A percentile compares a stretch with the other conserved stretches of the same genome.
phyloP scores from a whole-genome alignment of 2,888 invertebrate species.

The Cenopis cana region DNA sequence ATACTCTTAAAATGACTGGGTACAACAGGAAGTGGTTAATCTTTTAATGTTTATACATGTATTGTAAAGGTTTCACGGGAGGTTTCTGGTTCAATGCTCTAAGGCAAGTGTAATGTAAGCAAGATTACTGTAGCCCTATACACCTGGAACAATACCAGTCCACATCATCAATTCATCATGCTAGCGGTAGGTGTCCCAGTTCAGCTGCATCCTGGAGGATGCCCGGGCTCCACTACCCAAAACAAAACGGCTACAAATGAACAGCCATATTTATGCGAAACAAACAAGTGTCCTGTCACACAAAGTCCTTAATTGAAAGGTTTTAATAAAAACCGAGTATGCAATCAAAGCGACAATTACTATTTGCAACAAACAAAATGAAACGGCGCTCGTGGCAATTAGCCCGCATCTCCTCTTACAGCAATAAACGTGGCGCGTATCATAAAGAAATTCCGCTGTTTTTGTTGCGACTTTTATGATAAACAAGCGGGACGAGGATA shows the following conservation, averaged over 20 bases:
- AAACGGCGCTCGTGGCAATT: slow-evolving; percentile 15
- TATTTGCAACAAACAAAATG: slow-evolving; percentile 15
- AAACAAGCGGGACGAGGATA: slow-evolving; percentile 1
- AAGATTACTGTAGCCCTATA: too few species aligned
- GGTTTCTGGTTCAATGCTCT: too few species aligned
- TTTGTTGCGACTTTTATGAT: slow-evolving; percentile 15
- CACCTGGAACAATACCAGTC: too few species aligned
- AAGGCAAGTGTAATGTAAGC: too few species aligned
- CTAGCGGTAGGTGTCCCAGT: too few species aligned
- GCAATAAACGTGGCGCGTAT: slow-evolving; percentile 12
- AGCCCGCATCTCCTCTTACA: slow-evolving; percentile 5
- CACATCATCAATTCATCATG: too few species aligned
- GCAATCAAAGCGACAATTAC: slow-evolving; percentile 30
- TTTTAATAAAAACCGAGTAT: slow-evolving; percentile 9
- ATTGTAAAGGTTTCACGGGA: too few species aligned
- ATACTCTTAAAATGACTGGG: too few species aligned
- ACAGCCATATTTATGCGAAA: background rate
- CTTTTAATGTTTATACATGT: too few species aligned
- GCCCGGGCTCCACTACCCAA: too few species aligned
- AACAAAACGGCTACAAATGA: background rate
- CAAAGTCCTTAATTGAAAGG: slow-evolving; percentile 13
- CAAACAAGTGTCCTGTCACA: background rate
- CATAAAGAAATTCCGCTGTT: background rate
- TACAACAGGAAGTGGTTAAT: too few species aligned
- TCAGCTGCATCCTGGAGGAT: too few species aligned